Conservation (phyloP, 1,140 invertebrate genomes). For the Drosophila nannoptera region DNA sequence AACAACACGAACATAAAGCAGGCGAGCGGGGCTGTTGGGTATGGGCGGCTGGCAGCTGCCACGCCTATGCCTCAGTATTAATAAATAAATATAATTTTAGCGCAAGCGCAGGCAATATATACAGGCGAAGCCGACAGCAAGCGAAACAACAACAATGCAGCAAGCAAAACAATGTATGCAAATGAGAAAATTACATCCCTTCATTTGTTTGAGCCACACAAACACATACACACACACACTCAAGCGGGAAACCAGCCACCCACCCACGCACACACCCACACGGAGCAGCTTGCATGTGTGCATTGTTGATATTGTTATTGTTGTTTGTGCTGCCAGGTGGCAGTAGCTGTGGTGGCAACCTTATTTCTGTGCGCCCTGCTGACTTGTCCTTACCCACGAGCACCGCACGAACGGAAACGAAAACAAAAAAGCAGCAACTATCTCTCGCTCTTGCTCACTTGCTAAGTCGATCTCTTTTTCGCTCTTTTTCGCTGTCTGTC, state of each 20-base stretch:
- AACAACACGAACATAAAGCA: slow-evolving; percentile 38
- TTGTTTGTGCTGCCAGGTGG: slow-evolving; percentile 14
- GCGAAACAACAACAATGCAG: slow-evolving; percentile 36
- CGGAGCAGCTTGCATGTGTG: slow-evolving; percentile 6
- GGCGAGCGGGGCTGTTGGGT: neutral
- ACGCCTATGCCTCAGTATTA: slow-evolving; percentile 75
- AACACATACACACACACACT: slow-evolving; percentile 2
- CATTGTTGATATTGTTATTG: slow-evolving; percentile 48
- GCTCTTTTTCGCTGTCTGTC: neutral
- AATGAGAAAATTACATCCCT: slow-evolving; percentile 79
- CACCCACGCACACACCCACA: neutral
- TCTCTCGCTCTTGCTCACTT: slow-evolving; percentile 1
- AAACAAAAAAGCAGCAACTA: slow-evolving; percentile 4
- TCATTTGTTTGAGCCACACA: slow-evolving; percentile 74
- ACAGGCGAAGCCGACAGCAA: slow-evolving; percentile 35
- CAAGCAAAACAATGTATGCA: slow-evolving; percentile 72
- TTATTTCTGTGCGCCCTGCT: slow-evolving; percentile 54
- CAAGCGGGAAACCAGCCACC: too few species aligned
- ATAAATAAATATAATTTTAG: slow-evolving; percentile 77
- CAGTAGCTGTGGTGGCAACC: slow-evolving; percentile 69
- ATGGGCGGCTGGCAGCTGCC: slow-evolving; percentile 37
- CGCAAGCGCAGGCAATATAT: slow-evolving; percentile 70
- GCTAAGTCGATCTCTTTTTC: neutral
- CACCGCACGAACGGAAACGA: slow-evolving; percentile 4
- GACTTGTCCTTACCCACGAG: slow-evolving; percentile 3